Evolutionary conservation across 2,888 invertebrate genomes (phyloP).

Genomic region (Bursaphelenchus okinawaensis): DNA sequence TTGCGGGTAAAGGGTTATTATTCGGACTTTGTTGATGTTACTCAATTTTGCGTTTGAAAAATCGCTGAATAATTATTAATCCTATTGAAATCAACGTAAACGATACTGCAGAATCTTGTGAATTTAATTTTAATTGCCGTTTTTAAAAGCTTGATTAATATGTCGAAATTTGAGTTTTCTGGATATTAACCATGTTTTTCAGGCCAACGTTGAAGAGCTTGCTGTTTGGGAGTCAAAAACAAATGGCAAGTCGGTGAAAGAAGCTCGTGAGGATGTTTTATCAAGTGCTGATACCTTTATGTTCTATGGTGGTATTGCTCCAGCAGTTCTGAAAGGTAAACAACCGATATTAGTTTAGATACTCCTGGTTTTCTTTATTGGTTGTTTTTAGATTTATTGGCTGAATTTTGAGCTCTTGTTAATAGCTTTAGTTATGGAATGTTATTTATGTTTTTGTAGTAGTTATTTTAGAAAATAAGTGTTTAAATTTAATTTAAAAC

Average conservation of each 20-base stretch:
- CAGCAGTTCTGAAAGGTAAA: conserved; percentile 43
- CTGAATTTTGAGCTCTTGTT: neutral
- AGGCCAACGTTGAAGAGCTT: conserved; percentile 49
- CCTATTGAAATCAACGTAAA: no score
- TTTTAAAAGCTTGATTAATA: no score
- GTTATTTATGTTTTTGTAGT: neutral
- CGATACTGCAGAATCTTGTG: no score
- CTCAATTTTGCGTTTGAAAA: no score
- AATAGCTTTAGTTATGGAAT: neutral
- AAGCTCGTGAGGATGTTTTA: conserved; percentile 58
- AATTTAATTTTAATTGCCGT: no score
- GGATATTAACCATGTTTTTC: neutral
- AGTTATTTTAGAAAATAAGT: conserved; percentile 2
- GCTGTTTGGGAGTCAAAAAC: conserved; percentile 59
- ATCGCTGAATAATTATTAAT: no score
- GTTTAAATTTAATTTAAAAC: neutral
- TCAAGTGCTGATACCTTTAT: conserved; percentile 38
- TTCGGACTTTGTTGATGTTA: no score
- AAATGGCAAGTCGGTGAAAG: conserved; percentile 64
- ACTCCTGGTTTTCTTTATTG: neutral
- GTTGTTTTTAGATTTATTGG: neutral
- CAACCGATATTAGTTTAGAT: no score
- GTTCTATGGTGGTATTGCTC: conserved; percentile 41
- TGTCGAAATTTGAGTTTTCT: neutral
- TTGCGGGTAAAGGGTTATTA: no score